These are phyloP conservation scores for Proisotoma minuta DNA, from an alignment of 2,888 invertebrate species.

Conservation along the genomic window DNA sequence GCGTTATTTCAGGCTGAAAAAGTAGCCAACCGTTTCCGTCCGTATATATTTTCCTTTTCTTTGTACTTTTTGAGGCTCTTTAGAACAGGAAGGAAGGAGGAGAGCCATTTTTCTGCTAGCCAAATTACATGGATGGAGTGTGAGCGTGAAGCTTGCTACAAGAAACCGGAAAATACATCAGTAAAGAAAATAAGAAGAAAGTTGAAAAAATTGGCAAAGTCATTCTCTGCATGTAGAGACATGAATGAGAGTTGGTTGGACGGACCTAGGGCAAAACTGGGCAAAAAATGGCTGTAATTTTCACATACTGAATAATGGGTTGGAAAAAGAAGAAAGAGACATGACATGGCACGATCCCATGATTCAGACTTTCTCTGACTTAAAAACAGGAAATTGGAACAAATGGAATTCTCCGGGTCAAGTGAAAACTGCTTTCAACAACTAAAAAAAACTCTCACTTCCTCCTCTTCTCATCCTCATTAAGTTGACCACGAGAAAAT, in stretches of 20 bases:
- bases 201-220: background rate
- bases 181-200: too few species aligned
- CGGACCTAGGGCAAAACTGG: background rate
- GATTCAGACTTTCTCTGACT: too few species aligned
- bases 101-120: slow-evolving; percentile 38
- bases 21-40: background rate
- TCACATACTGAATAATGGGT: background rate
- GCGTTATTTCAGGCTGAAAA: too few species aligned
- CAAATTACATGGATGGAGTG: slow-evolving; percentile 43
- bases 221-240: too few species aligned
- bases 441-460: too few species aligned
- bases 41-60: background rate
- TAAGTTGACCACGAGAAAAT: too few species aligned
- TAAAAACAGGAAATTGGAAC: too few species aligned
- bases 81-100: background rate
- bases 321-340: background rate
- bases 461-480: too few species aligned
- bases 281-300: background rate
- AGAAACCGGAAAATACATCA: background rate
- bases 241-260: too few species aligned
- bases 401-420: too few species aligned
- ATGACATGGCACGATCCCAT: too few species aligned
- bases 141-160: slow-evolving; percentile 22
- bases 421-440: too few species aligned
- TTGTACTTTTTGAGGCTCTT: background rate